These are phyloP conservation scores for Pangasius sanitwongsei DNA, from an alignment of 2,797 vertebrate species.

Conservation along the genomic window DNA sequence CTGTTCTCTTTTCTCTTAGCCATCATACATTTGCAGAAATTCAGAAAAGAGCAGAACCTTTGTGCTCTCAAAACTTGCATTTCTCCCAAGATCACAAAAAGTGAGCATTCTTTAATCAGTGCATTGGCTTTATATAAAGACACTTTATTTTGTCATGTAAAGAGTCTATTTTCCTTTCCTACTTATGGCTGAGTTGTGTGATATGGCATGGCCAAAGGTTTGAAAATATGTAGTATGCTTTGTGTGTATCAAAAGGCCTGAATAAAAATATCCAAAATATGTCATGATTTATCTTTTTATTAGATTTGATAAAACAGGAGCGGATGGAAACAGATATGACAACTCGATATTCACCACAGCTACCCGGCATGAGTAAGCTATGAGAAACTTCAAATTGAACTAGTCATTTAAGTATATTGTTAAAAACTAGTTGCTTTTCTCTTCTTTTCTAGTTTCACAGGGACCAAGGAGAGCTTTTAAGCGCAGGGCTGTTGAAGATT, in stretches of 20 bases:
- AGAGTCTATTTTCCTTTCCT: background rate
- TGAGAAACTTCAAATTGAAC: background rate
- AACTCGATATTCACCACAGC: background rate
- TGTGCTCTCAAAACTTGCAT: slow-evolving; percentile 40
- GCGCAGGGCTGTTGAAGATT: slow-evolving; percentile 19
- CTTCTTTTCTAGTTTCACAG: slow-evolving; percentile 24
- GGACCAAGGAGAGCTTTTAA: slow-evolving; percentile 10
- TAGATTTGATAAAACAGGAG: slow-evolving; percentile 46
- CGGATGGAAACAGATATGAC: slow-evolving; percentile 27
- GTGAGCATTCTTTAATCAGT: slow-evolving; percentile 13
- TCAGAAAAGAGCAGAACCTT: slow-evolving; percentile 34
- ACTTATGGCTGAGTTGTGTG: background rate
- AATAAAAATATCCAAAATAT: background rate
- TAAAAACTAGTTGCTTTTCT: background rate
- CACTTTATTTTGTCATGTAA: background rate
- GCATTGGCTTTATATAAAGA: too few relatives aligned
- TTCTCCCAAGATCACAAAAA: slow-evolving; percentile 21
- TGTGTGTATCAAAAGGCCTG: background rate
- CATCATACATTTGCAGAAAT: slow-evolving; percentile 40
- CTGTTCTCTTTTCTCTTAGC: slow-evolving; percentile 38
- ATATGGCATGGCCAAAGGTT: background rate
- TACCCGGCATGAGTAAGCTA: slow-evolving; percentile 5
- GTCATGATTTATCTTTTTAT: background rate
- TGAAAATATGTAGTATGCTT: background rate
- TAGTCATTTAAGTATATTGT: background rate